Evolutionary conservation across 1,140 invertebrate genomes (phyloP).

Genomic region (Cyclina sinensis): DNA sequence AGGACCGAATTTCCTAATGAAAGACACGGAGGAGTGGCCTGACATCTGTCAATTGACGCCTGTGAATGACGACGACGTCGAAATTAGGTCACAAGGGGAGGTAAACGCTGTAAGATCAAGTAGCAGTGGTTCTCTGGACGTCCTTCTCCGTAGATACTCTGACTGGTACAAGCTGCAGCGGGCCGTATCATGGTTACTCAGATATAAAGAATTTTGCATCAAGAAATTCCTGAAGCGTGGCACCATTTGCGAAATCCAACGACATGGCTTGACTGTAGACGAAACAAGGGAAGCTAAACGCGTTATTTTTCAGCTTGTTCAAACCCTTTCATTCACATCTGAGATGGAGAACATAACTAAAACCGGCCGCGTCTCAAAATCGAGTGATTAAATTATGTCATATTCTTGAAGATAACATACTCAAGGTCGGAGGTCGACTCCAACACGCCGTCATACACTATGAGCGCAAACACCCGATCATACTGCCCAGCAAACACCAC

Average conservation of each 20-base stretch:
- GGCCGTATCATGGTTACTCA: neutral
- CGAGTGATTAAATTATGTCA: constrained; percentile 21
- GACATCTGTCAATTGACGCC: neutral
- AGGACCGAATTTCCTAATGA: neutral
- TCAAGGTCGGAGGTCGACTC: constrained; percentile 22
- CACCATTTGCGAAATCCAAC: no score
- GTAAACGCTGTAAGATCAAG: neutral
- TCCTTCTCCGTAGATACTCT: constrained; percentile 23
- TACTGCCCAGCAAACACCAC: constrained; percentile 11
- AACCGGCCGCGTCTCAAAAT: neutral
- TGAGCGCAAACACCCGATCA: constrained; percentile 30
- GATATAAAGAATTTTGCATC: neutral
- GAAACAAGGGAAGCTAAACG: neutral
- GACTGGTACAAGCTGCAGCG: constrained; percentile 31
- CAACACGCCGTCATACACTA: neutral
- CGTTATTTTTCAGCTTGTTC: neutral
- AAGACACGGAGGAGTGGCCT: neutral
- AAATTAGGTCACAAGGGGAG: neutral
- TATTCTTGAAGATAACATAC: neutral
- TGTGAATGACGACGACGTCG: constrained; percentile 5
- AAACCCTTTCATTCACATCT: neutral
- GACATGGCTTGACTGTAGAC: neutral
- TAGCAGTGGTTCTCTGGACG: neutral
- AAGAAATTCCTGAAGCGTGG: neutral
- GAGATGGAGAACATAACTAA: neutral